phyloP scores from a whole-genome alignment of 2,113 vertebrate genomes.

The Microcebus murinus region DNA sequence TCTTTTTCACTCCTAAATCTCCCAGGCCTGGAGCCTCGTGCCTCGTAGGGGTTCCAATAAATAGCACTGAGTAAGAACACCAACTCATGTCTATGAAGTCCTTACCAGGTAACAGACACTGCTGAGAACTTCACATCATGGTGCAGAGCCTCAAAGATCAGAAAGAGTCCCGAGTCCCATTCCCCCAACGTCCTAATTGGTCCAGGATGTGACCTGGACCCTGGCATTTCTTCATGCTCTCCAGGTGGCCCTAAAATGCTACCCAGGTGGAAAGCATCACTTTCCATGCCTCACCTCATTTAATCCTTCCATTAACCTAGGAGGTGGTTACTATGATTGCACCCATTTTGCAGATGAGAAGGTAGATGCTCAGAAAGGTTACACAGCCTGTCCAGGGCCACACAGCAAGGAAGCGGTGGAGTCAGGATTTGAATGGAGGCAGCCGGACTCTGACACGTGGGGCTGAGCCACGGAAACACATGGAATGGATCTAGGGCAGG shows the following conservation, averaged over 20 bases:
- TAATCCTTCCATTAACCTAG: not conserved
- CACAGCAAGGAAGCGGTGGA: not conserved
- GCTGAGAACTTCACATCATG: fast-evolving
- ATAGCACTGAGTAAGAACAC: fast-evolving
- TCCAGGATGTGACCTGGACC: not conserved
- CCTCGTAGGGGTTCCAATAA: too few species aligned
- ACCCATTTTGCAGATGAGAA: not conserved
- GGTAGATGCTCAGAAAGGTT: not conserved
- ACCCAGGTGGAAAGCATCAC: too few species aligned
- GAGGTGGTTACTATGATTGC: fast-evolving
- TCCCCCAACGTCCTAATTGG: not conserved
- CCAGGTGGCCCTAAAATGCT: too few species aligned
- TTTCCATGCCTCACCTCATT: not conserved
- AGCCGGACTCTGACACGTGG: not conserved
- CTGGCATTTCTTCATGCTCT: not conserved
- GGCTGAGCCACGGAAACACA: not conserved
- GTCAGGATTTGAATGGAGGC: not conserved
- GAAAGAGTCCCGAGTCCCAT: fast-evolving
- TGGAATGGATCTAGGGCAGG: not conserved
- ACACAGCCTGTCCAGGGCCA: not conserved
- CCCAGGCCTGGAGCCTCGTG: not conserved
- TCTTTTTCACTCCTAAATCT: not conserved
- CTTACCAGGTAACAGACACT: not conserved
- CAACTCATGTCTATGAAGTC: fast-evolving
- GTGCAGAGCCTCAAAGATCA: not conserved